Evolutionary conservation across 2,797 vertebrate species (phyloP), one percentile per base, ranked within the genome.

Genomic region (Scarus forsteni): DNA sequence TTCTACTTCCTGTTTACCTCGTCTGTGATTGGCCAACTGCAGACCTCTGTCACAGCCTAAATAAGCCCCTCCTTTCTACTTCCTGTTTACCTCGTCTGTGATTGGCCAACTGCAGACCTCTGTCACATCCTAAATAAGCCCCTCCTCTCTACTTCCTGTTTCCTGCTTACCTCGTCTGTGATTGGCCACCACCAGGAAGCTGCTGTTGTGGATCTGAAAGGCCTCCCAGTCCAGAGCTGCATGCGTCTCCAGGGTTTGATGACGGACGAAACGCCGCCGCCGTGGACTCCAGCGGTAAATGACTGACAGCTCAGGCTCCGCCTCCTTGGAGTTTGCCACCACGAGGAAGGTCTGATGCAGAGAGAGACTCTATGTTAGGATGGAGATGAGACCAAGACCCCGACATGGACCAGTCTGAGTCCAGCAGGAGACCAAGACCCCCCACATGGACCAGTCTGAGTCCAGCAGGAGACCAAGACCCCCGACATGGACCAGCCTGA

Each of bases 141-240:
- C n/a, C 12, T 14, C 43, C 10, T 11, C 2, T 13, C 12, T 3
- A 13, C 14, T n/a, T 59, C 42, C 49, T 16, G 36, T 56, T 59
- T 91, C 42, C 49, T 16, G 36, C 54, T 59, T 91, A 97, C 96
- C 96, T 97, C 93, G 89, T 73, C 96, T 93, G 90, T 98, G 96
- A 92, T 98, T 98, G 88, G 96, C 96, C 62, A 97, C 96, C 0
- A 94, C 96, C 16, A 98, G 92, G 84, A 97, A 98, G 83, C 94
- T 93, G 77, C 95, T 92, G 77, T 96, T 95, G 12, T 95, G 88
- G 35, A 97, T 94, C 68, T 78, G 76, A 42, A 98, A 98, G n/a
- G 95, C 94, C 85, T 98, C 96, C 96, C 96, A 97, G 90, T 97
- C 96, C 52, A 95, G 88, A 42, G 96, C 96, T 0, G 95, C 91